These are phyloP conservation scores for Synchiropus splendidus DNA, from an alignment of 2,113 vertebrate genomes.

Conservation along the genomic window DNA sequence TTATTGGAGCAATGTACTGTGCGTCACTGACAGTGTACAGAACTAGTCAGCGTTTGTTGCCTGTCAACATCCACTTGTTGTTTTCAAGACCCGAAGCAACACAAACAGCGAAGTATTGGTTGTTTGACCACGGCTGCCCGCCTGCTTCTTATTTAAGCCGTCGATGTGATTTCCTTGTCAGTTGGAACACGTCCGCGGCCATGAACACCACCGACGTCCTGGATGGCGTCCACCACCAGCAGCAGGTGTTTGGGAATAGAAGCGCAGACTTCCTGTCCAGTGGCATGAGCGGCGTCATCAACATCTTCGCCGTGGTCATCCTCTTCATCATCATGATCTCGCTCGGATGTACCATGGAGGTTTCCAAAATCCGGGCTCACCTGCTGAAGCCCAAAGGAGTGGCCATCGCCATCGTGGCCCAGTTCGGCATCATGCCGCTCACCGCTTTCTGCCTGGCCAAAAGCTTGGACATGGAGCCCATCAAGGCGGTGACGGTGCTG, in stretches of 20 bases:
- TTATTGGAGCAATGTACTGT: too few relatives aligned
- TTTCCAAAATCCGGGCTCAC: conserved; percentile 71
- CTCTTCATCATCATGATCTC: conserved; percentile 69
- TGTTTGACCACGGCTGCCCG: too few relatives aligned
- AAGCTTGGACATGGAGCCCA: conserved; percentile 52
- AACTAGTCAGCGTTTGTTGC: too few relatives aligned
- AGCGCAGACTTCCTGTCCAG: conserved; percentile 19
- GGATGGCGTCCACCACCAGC: background rate
- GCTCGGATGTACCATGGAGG: conserved; percentile 76
- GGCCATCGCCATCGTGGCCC: conserved; percentile 65
- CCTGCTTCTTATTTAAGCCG: too few relatives aligned
- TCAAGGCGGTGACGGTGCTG: conserved; percentile 71
- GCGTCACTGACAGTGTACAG: too few relatives aligned
- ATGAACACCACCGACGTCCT: conserved; percentile 44
- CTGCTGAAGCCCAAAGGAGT: conserved; percentile 71
- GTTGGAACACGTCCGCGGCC: conserved; percentile 17
- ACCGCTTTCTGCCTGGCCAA: conserved; percentile 70
- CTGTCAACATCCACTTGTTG: too few relatives aligned
- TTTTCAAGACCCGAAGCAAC: too few relatives aligned
- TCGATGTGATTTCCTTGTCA: conserved; percentile 2
- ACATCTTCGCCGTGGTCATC: conserved; percentile 37
- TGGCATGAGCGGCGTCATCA: conserved; percentile 50
- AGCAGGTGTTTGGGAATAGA: conserved; percentile 30
- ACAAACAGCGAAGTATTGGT: too few relatives aligned
- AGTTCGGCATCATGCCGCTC: conserved; percentile 81